phyloP scores from a whole-genome alignment of 2,797 vertebrate genomes.

The Lemur catta region DNA sequence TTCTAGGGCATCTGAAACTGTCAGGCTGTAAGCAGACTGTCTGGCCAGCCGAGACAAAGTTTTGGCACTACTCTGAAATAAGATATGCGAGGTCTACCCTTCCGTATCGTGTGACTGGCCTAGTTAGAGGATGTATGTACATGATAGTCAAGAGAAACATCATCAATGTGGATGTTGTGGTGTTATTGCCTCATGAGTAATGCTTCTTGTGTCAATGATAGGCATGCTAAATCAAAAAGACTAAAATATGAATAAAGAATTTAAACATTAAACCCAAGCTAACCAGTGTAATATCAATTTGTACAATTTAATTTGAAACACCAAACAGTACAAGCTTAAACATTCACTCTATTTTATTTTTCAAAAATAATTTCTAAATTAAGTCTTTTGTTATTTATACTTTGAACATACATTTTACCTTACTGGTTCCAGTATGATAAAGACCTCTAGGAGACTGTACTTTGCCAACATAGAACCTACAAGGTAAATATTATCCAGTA shows the following conservation, averaged over 20 bases:
- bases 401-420: slow-evolving; percentile 8
- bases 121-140: slow-evolving; percentile 39
- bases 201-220: not conserved
- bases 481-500: not conserved
- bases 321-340: not conserved
- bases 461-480: not conserved
- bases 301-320: slow-evolving; percentile 43
- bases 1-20: slow-evolving; percentile 54
- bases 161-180: not conserved
- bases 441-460: not conserved
- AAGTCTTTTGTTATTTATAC: slow-evolving; percentile 22
- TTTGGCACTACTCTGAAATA: slow-evolving; percentile 49
- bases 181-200: not conserved
- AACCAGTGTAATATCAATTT: not conserved
- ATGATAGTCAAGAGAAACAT: not conserved
- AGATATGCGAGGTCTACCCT: slow-evolving; percentile 8
- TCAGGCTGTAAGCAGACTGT: not conserved
- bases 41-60: slow-evolving; percentile 42
- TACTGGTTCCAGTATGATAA: not conserved
- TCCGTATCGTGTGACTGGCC: slow-evolving; percentile 45
- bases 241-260: slow-evolving; percentile 13
- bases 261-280: slow-evolving; percentile 16
- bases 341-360: slow-evolving; percentile 8
- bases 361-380: slow-evolving; percentile 26
- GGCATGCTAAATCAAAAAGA: not conserved